Evolutionary conservation across 2,888 invertebrate genomes (phyloP).

Genomic region (Caenorhabditis parvicauda): DNA sequence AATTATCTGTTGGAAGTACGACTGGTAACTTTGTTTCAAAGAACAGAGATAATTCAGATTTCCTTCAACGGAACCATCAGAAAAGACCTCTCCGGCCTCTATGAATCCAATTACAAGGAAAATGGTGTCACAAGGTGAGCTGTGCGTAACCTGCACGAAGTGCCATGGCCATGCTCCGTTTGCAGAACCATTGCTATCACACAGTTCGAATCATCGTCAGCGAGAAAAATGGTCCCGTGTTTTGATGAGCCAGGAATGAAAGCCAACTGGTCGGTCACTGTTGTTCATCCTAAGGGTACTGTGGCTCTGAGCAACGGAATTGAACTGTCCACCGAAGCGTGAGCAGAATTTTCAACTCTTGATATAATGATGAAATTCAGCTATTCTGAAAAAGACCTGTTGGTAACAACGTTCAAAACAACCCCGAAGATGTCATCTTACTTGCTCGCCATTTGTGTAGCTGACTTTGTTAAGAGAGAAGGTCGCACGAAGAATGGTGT

Average conservation of each 20-base stretch:
- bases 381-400: too few species aligned
- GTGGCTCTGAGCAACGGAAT: constrained; percentile 44
- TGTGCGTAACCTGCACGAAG: too few species aligned
- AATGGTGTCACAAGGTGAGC: constrained; percentile 33
- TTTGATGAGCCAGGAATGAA: constrained; percentile 58
- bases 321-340: too few species aligned
- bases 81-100: constrained; percentile 50
- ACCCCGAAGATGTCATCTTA: constrained; percentile 79
- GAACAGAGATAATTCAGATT: too few species aligned
- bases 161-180: too few species aligned
- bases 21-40: too few species aligned
- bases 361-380: too few species aligned
- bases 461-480: constrained; percentile 75
- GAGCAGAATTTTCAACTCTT: too few species aligned
- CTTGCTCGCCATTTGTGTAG: constrained; percentile 82
- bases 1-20: too few species aligned
- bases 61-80: constrained; percentile 19
- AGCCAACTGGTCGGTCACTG: constrained; percentile 50
- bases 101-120: constrained; percentile 51
- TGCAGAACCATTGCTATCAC: too few species aligned
- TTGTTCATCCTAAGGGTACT: constrained; percentile 55
- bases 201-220: constrained; percentile 59
- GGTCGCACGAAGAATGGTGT: constrained; percentile 71
- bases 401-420: constrained; percentile 69
- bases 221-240: constrained; percentile 56